Evolutionary conservation across 2,797 vertebrate genomes (phyloP), one percentile per base, ranked within the genome.

Genomic region (Trachurus trachurus): DNA sequence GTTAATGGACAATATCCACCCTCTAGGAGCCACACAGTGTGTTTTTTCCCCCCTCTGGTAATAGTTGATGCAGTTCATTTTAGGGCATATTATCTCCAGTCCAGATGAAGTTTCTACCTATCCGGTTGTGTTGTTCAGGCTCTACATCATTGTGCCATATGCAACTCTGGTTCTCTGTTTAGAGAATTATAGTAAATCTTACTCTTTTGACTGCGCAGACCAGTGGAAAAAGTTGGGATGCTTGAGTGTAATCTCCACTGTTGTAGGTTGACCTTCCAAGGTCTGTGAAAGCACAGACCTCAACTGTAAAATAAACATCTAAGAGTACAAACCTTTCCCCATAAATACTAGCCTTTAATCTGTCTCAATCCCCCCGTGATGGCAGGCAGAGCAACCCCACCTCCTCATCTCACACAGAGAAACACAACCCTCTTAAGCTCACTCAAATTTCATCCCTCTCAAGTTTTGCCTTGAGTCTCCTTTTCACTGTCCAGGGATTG

Each of bases 361-460:
- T 76, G 71, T 84, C 83, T 64, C 39, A 75, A 70, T 80, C 76
- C 73, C 50, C 52, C 29, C 16, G 45, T 22, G 31, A 45, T 21
- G 37, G 64, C 77, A 74, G 45, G 82, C 79, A 77, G 53, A 74
- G 53, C 52, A 22, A 37, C 34, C 34, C 26, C 61, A 7, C 67
- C 12, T 17, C 9, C 37, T 29, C 4, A 26, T 22, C 29, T 42
- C 83, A 69, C 12, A n/a, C 31, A 70, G 47, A 86, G 88, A 88
- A 89, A 93, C 76, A 76, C 79, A 83, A 90, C 73, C 82, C 87
- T 88, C 84, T 87, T 68, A 88, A 85, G 76, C 87, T 84, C 75
- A 29, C 90, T 93, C 90, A 83, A 81, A 88, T 93, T 90, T 90
- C 89, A 90, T 90, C 80, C 82, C 81, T 90, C 85, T 92, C 87